Evolutionary conservation across 2,113 vertebrate species (phyloP), one percentile per base, ranked within the genome.

Genomic region (Pachyramphus minor): DNA sequence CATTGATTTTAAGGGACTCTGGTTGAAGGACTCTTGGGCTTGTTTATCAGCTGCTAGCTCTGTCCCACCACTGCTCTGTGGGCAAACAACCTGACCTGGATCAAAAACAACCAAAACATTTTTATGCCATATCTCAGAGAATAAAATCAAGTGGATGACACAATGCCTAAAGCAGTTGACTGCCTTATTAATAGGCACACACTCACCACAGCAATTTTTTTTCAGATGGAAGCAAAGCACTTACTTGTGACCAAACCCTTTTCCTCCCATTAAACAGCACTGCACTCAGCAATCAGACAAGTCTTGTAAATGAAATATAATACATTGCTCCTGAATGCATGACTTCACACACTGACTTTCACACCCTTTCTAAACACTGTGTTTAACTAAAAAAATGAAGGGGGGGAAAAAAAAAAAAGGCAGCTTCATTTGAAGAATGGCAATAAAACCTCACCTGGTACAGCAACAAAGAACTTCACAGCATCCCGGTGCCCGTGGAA

Each of bases 401-500:
- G 53, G 23, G 22, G 13, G 11, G 11, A 56, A 44, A 19, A 6
- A 23, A 60, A 31, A 35, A 22, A 18, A 20, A 4, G 5, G 25
- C 16, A 53, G 28, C 11, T 33, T 56, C 44, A 8, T 14, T 50
- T 31, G 24, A 87, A 56, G 47, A 72, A 63, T 0, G 3, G 50
- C 10, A 47, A 50, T 6, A 73, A 58, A 91, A 37, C 44, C 97
- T 96, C 93, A 99, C 99, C 99, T 97, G 99, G 99, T 71, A 99
- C 99, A 21, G 99, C 99, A 1, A 99, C 98, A 95, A 99, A 99
- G 98, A 99, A 99, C 86, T 99, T 99, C 23, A 99, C 99, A 13
- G 99, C 99, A 53, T 99, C 99, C 19, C 99, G 96, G 98, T 99
- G 99, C 25, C 99, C 99, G 0, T 99, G 99, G 97, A 99, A 99